Conservation (phyloP, 1,140 invertebrate species). For the Lepidurus packardi region DNA sequence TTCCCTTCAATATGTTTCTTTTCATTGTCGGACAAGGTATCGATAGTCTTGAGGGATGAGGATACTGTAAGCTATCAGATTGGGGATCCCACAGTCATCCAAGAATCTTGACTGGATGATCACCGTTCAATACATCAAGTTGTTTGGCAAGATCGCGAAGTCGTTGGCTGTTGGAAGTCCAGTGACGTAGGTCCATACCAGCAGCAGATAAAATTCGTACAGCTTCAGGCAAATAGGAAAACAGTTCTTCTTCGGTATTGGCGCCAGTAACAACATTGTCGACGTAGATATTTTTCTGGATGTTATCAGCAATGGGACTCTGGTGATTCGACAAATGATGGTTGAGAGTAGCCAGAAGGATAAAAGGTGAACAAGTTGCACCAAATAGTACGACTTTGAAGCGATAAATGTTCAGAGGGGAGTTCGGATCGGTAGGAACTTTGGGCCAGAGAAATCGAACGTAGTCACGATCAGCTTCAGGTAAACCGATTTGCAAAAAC, state of each 20-base stretch:
- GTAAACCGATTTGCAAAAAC: slow-evolving; percentile 9
- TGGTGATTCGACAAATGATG: background rate
- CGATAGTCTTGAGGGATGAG: background rate
- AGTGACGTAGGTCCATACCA: background rate
- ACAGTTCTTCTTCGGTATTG: background rate
- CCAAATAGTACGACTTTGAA: slow-evolving; percentile 24
- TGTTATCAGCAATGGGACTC: background rate
- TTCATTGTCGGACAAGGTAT: slow-evolving; percentile 29
- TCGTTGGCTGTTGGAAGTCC: background rate
- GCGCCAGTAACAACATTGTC: slow-evolving; percentile 17
- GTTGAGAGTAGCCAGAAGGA: background rate
- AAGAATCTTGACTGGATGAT: slow-evolving; percentile 3
- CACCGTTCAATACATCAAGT: background rate
- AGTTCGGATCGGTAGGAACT: background rate
- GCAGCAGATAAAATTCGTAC: background rate
- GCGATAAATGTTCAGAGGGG: background rate
- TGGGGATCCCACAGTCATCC: slow-evolving; percentile 21
- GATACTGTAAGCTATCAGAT: background rate
- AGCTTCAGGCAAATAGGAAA: background rate
- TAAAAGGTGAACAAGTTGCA: slow-evolving; percentile 23
- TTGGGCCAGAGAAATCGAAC: slow-evolving; percentile 25
- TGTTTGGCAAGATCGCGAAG: background rate
- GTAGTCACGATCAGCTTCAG: background rate
- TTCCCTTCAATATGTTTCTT: slow-evolving; percentile 28
- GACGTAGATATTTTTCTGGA: slow-evolving; percentile 24